Evolutionary conservation across 2,888 invertebrate species (phyloP), one percentile per base, ranked within the genome.

Genomic region (Chironomus tentans): DNA sequence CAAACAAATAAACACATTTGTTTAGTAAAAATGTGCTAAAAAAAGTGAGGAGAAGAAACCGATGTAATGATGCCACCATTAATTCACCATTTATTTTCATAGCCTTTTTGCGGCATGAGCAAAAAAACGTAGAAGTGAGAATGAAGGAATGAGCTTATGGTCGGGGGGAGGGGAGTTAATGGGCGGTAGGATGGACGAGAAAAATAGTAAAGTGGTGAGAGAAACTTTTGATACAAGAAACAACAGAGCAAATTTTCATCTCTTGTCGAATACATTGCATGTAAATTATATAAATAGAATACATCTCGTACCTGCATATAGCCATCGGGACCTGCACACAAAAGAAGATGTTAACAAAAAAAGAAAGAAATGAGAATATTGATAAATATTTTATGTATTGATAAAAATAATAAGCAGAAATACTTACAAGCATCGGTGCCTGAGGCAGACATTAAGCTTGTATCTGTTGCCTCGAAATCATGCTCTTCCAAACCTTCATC

Each of bases 291-390:
- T 56, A 56, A 56, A 56, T 56, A 56, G 15, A 56, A 56, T 18
- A 56, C 10, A 38, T 38, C 38, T 38, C 10, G 90, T 79, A 94
- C 88, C 86, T 93, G 92, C 89, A 94, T 91, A 85, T 92, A 93
- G 73, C 94, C 94, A 82, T 94, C 94, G 13, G 93, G 93, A 83
- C 95, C 65, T 65, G 15, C 7, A 18, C n/a, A 56, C 56, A 56
- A 56, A 56, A 56, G 15, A 7, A 56, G 18, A 62, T 18, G 18
- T 15, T 62, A 62, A 65, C 13, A 24, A 24, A 65, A 13, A 10
- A 21, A 62, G 22, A 50, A 50, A 1, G n/a, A 50, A 50, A 50
- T 15, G 50, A 50, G 15, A 56, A 18, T 18, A 56, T 56, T 56
- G 18, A 18, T n/a, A 56, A 56, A 56, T 56, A 15, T n/a, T 15